Base-by-base conservation (phyloP, 2,888 invertebrate genomes). In the Deroplatys truncata region DNA sequence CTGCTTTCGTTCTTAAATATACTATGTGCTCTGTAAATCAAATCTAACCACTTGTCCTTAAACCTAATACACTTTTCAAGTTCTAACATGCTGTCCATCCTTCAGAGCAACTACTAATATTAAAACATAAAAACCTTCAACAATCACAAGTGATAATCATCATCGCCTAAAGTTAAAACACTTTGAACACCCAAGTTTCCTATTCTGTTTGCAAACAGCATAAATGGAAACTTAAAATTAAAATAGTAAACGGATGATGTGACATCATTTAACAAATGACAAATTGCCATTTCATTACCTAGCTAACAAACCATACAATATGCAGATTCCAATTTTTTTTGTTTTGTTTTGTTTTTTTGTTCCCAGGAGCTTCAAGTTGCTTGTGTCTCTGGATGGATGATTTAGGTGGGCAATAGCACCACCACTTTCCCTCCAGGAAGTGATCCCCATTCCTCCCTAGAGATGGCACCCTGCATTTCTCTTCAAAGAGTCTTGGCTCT, bases 401-500 rank as follows among this genome's bases (percentile, higher is more conserved):
- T 82, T 83, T 83, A 83, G n/a, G 87, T 83, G 82, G 87, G 87
- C 82, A 83, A 35, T 43, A 82, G 87, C 43, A 87, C 87, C 87
- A 87, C 56, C 87, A 72, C 28, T 82, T 87, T 72, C 83, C 87
- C 87, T 28, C 82, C 83, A 16, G 35, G 87, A 87, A 87, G 83
- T 87, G 28, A 87, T 87, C 83, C 83, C 83, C 35, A 82, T n/a
- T 87, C 82, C 87, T 87, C 83, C 83, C 83, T 83, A 87, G 87
- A 87, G 87, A 87, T 90, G 89, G 88, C 88, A 88, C 88, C 43
- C 29, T 35, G 43, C 49, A 82, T 72, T 86, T n/a, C 49, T 49
- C 89, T 94, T 95, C 97, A 97, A 93, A 98, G 96, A 93, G 98
- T 98, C 94, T 98, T 98, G 93, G 97, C 97, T 94, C 97, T 97